Base-by-base conservation (phyloP, 2,888 invertebrate species). In the Drosophila rubida region DNA sequence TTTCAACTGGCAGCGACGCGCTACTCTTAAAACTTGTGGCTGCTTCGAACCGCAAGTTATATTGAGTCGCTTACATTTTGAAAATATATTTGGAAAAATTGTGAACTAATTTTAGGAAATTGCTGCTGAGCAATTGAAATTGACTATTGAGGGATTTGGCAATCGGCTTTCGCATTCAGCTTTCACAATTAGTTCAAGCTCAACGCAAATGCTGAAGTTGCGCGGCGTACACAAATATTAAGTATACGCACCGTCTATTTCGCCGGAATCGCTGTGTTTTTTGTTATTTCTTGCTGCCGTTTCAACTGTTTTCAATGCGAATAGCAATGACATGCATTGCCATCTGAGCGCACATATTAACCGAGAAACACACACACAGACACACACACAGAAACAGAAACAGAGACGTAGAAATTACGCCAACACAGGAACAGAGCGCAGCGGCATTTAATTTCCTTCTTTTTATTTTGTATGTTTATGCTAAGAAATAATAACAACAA, bases 391-490 rank as follows among this genome's bases (percentile, higher is more conserved):
- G 30, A 60, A 25, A 55, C 30, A 51, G 11, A 32, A 19, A 32
- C 2, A 19, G 11, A 32, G 19, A 32, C 2, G 14, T 25, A 5
- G 13, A 30, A 7, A 57, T 41, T 27, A 58, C 51, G 42, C 25
- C 51, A 67, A 54, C 53, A 23, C 71, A 67, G 39, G 25, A 64
- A 60, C 49, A 16, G 19, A 73, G 61, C 71, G 58, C 60, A 60
- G 46, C 54, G 68, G 75, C 72, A 75, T 77, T 77, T 66, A 65
- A 77, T 66, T 75, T 71, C 54, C 65, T 61, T 61, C 19, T 48
- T 50, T 46, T 58, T 50, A 9, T 63, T 42, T 63, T 63, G 61
- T 67, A 65, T 84, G 78, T 84, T 81, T 81, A 84, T 78, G 79
- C 78, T 81, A 69, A 70, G 78, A 55, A 74, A 78, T 50, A 68